A percentile compares a stretch with the other conserved stretches of the same genome.
Evolutionary conservation across 1,140 invertebrate genomes (phyloP).

Genomic region (Brachionus calyciflorus): DNA sequence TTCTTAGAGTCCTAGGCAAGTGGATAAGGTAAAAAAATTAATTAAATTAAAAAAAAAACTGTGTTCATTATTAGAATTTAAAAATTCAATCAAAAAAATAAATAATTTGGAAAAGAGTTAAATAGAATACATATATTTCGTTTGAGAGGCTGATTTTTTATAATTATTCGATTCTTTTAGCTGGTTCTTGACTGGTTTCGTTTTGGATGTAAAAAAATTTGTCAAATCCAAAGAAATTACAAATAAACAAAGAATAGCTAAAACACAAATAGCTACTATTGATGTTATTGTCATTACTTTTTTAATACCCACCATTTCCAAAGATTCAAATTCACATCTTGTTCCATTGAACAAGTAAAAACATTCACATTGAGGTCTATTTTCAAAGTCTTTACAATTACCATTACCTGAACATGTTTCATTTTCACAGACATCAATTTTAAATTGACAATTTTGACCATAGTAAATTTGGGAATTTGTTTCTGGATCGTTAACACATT

Average conservation of each 20-base stretch:
- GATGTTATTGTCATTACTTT: background rate
- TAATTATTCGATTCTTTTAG: too few species aligned
- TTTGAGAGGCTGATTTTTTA: too few species aligned
- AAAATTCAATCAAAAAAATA: too few species aligned
- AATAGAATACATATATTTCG: too few species aligned
- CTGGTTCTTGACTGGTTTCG: too few species aligned
- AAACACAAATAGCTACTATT: background rate
- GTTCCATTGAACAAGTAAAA: background rate
- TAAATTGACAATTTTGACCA: background rate
- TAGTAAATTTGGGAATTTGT: background rate
- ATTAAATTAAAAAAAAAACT: too few species aligned
- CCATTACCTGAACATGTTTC: background rate
- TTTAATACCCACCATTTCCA: background rate
- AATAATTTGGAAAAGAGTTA: too few species aligned
- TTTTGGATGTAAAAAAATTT: background rate
- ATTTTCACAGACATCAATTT: background rate
- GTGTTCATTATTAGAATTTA: too few species aligned
- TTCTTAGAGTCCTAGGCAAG: too few species aligned
- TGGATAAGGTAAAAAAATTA: too few species aligned
- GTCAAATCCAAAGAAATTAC: background rate
- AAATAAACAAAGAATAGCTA: background rate
- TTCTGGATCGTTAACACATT: background rate
- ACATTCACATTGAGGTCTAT: background rate
- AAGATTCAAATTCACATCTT: background rate
- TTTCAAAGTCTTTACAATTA: background rate